Percentiles rank a stretch among this genome's conserved stretches.
These are phyloP conservation scores for Panthera uncia DNA, from an alignment of 2,113 vertebrate species.

Conservation along the genomic window DNA sequence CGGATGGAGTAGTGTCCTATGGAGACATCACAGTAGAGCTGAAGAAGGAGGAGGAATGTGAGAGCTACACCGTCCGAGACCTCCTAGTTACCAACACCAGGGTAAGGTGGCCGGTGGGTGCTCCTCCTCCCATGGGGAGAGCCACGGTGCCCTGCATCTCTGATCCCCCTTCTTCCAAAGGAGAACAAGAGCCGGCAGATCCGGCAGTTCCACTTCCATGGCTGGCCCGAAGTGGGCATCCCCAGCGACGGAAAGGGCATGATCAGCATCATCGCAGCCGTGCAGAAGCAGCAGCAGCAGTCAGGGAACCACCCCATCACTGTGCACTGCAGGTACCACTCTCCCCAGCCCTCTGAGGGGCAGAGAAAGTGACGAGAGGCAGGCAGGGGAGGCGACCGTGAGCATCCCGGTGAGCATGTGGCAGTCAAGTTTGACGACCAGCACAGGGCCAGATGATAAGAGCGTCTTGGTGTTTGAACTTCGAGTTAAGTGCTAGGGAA, in stretches of 20 bases:
- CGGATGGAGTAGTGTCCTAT: conserved; percentile 90
- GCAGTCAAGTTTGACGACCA: background rate
- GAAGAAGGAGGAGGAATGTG: conserved; percentile 97
- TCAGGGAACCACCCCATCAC: conserved; percentile 99
- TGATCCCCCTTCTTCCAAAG: conserved; percentile 78
- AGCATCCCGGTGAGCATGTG: background rate
- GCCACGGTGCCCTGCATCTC: background rate
- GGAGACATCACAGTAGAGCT: conserved; percentile 97
- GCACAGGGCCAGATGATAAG: background rate
- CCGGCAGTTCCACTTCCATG: conserved; percentile 98
- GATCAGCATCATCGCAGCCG: conserved; percentile 98
- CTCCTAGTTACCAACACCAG: conserved; percentile 97
- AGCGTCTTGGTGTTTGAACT: background rate
- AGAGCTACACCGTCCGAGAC: conserved; percentile 97
- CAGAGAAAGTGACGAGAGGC: background rate
- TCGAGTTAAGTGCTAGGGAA: background rate
- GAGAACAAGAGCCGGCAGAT: conserved; percentile 97
- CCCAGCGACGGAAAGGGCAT: conserved; percentile 97
- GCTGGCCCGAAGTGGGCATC: conserved; percentile 99
- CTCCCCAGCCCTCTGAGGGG: background rate
- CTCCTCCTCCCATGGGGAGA: background rate
- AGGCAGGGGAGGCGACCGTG: accelerated
- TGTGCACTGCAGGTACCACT: conserved; percentile 95
- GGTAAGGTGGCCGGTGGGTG: conserved; percentile 83
- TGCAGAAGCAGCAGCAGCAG: conserved; percentile 99